Base-by-base conservation (phyloP, 2,888 invertebrate species). In the Spilarctia lutea region DNA sequence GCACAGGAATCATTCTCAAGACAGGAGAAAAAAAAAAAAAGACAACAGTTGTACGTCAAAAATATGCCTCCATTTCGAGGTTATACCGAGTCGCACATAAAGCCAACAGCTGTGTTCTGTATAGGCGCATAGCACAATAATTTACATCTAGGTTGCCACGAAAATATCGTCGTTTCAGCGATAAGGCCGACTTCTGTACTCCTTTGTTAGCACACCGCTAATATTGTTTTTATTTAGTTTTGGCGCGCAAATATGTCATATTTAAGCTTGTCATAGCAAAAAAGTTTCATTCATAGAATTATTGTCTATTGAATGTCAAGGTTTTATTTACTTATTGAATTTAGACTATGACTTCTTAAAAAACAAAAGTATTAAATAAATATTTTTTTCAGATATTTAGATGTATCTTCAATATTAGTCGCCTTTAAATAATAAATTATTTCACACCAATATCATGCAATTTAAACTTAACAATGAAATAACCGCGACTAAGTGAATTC, bases 401-500 rank as follows among this genome's bases (percentile, higher is more conserved):
- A 33, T n/a, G 56, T 33, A 35, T n/a, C 2, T 56, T 4, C 20
- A 35, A 52, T 6, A 20, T 35, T 35, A 35, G 27, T 69, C 67
- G 30, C 65, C 69, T 45, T 30, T 63, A 18, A 66, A 72, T 27
- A 60, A 60, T 16, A 30, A 27, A 63, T 63, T 30, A 30, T 20
- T 63, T 63, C 30, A 10, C 65, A 48, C 18, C 39, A 65, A 73
- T 72, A 8, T 0, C 71, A 30, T 63, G 45, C 60, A 72, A 65
- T 73, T 42, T 11, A n/a, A 66, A 45, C 60, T 45, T 72, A 75
- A 65, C 71, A 71, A 71, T 71, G 35, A 68, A 69, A 74, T 63
- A 71, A 42, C 52, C 33, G 68, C 73, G 67, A 74, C 68, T 75
- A 76, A 77, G 67, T 39, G n/a, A 76, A 78, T 74, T 76, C 74